Evolutionary conservation across 2,797 vertebrate genomes (phyloP), one percentile per base, ranked within the genome.

Genomic region (Coilia nasus): DNA sequence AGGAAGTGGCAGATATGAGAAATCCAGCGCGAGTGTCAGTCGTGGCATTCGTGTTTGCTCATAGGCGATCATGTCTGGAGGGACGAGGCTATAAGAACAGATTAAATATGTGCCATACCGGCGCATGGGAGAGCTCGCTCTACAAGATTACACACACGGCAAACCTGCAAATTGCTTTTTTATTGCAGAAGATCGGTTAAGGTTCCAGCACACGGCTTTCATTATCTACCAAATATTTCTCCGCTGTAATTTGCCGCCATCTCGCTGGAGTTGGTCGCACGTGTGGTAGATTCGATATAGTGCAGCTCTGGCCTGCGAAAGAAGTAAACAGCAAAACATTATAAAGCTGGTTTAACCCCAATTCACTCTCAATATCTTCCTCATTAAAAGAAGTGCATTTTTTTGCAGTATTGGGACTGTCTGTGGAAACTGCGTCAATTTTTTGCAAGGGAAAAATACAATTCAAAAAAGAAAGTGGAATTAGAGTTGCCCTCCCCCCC

Each of bases 171-270:
- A 75, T 75, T 75, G 67, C 67, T 75, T 75, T 75, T 75, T 75
- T 75, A 75, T 75, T 75, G 67, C 67, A 19, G 67, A 41, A 75
- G 67, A 75, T 75, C 15, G 67, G 67, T 75, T 75, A 75, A 75
- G 31, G 67, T 75, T 75, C 67, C 28, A 41, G 67, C 67, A 41
- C 67, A 41, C 35, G 67, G 31, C 67, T 75, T 75, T 75, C 67
- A 75, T 75, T 75, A 75, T 35, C 28, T 14, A 10, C 28, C 67
- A 41, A 75, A 75, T 75, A 75, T 75, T 75, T 75, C 67, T 75
- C 67, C 25, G 3, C 28, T 28, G 28, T 75, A 75, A 75, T 75
- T 75, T 75, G 28, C 64, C 11, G 12, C 67, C 12, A 31, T 35
- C 67, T 75, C 67, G 6, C 67, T 3, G 67, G 67, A 75, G 67